A percentile compares a stretch with the other conserved stretches of the same genome.
Evolutionary conservation across 2,888 invertebrate genomes (phyloP).

Genomic region (Callyntrura guangdongensis): DNA sequence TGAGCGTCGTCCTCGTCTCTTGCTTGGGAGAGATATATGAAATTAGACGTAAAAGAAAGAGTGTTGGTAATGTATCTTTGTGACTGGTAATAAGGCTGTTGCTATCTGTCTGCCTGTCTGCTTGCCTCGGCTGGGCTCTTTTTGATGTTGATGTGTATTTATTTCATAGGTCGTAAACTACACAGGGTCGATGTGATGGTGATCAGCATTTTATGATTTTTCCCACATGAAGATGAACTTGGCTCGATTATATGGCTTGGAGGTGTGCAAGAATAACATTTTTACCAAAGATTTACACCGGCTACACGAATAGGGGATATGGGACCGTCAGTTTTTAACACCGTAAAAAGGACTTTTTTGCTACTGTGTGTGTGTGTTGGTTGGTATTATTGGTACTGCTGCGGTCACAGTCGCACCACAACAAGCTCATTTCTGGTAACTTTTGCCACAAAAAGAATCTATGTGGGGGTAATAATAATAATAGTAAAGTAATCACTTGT

Average conservation of each 20-base stretch:
- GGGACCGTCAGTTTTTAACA: not conserved
- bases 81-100: not conserved
- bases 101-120: not conserved
- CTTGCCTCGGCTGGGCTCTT: not conserved
- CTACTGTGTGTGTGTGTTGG: too few species aligned
- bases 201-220: conserved; percentile 64
- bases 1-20: not conserved
- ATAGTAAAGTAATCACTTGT: not conserved
- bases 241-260: conserved; percentile 58
- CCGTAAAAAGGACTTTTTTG: not conserved
- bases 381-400: not conserved
- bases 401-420: too few species aligned
- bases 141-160: conserved; percentile 9
- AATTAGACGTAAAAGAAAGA: conserved; percentile 52
- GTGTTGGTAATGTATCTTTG: conserved; percentile 8
- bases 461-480: conserved; percentile 26
- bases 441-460: conserved; percentile 30
- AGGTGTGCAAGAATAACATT: conserved; percentile 44
- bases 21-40: too few species aligned
- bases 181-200: conserved; percentile 50
- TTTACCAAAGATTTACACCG: not conserved
- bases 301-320: conserved; percentile 39
- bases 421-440: not conserved
- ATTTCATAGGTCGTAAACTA: conserved; percentile 52
- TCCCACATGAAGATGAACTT: conserved; percentile 57